phyloP scores from a whole-genome alignment of 2,888 invertebrate species.

The Caenorhabditis afra region DNA sequence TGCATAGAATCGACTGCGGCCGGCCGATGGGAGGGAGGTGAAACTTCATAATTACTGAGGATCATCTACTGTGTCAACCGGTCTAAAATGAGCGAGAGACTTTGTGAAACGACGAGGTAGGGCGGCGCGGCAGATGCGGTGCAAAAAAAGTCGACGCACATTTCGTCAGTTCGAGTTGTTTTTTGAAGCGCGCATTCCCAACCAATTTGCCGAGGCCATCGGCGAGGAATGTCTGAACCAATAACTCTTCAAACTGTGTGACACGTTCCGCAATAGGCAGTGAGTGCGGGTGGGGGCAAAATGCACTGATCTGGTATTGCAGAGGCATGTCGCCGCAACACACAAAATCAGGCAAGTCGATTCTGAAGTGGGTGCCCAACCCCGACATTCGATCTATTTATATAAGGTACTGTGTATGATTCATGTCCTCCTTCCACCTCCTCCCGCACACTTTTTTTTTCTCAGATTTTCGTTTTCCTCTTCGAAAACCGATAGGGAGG shows the following conservation, averaged over 20 bases:
- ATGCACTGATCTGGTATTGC: not conserved
- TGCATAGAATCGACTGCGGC: conserved; percentile 51
- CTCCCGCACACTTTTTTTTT: conserved; percentile 49
- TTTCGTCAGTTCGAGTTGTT: conserved; percentile 59
- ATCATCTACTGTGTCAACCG: conserved; percentile 64
- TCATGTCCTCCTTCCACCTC: conserved; percentile 44
- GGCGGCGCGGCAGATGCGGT: not conserved
- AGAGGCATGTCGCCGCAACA: conserved; percentile 2
- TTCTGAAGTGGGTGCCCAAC: conserved; percentile 56
- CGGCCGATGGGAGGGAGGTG: conserved; percentile 29
- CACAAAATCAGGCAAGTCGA: conserved; percentile 50
- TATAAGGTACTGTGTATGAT: conserved; percentile 60
- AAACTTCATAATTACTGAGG: conserved; percentile 66
- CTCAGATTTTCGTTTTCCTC: conserved; percentile 13
- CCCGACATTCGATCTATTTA: conserved; percentile 56
- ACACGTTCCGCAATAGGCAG: no score
- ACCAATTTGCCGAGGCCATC: conserved; percentile 18
- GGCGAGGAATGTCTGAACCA: conserved; percentile 30
- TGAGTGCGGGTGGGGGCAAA: not conserved
- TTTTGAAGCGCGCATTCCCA: conserved; percentile 39
- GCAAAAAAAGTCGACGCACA: conserved; percentile 54
- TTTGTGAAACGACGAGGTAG: conserved; percentile 1
- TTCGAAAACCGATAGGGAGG: conserved; percentile 41
- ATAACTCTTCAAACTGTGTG: conserved; percentile 19
- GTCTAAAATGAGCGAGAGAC: conserved; percentile 57